Conservation (phyloP, 2,797 vertebrate genomes). For the Salmo trutta region DNA sequence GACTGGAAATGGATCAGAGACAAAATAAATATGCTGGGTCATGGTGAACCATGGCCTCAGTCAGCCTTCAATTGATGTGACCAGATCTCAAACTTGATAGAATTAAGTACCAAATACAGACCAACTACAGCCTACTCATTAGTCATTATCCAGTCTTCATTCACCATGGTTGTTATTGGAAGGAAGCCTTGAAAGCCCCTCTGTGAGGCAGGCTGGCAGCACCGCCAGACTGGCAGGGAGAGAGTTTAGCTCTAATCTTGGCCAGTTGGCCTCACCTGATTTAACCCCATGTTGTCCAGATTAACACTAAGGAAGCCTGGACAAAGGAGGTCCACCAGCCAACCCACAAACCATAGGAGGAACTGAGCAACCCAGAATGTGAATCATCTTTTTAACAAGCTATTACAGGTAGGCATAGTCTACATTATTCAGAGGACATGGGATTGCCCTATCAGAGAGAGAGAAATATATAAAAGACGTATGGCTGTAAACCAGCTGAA, state of each 20-base stretch:
- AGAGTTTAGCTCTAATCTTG: neutral
- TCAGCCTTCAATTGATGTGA: neutral
- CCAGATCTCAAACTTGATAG: neutral
- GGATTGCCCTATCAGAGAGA: too few species aligned
- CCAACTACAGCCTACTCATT: neutral
- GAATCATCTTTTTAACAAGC: neutral
- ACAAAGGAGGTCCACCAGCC: neutral
- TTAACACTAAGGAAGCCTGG: neutral
- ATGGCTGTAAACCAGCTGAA: too few species aligned
- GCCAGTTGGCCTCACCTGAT: neutral
- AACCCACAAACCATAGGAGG: neutral
- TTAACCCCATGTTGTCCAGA: slow-evolving; percentile 2
- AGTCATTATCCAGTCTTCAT: neutral
- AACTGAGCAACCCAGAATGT: neutral
- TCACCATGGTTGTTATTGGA: neutral
- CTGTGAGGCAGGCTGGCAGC: neutral
- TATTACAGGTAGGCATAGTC: too few species aligned
- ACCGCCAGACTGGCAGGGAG: neutral
- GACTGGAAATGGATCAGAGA: neutral
- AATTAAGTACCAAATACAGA: neutral
- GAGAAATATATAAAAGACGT: too few species aligned
- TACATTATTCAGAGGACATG: too few species aligned
- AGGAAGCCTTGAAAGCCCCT: neutral
- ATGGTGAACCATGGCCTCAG: neutral
- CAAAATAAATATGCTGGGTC: neutral